These are phyloP conservation scores for Parazoanthus swiftii DNA, from an alignment of 92 coral and sea anemone genomes.

Conservation along the genomic window DNA sequence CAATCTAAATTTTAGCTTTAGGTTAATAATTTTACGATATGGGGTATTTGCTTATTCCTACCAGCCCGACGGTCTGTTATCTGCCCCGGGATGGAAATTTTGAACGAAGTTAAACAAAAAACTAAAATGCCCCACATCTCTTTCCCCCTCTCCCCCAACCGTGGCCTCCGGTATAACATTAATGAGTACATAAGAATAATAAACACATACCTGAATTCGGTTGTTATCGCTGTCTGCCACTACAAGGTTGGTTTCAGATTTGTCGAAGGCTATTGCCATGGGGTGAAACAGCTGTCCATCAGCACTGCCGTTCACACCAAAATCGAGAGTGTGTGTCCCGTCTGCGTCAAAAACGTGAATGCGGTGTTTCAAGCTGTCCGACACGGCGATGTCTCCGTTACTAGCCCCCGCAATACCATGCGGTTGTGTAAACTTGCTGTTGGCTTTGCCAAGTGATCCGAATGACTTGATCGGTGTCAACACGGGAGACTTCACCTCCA, in stretches of 20 bases:
- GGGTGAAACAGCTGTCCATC: constrained; percentile 87
- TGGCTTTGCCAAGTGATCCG: constrained; percentile 76
- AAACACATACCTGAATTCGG: constrained; percentile 65
- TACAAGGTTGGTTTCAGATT: constrained; percentile 56
- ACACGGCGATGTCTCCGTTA: constrained; percentile 76
- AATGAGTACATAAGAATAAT: neutral
- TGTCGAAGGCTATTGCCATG: constrained; percentile 84
- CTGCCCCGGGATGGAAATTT: neutral
- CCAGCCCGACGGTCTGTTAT: too few species aligned
- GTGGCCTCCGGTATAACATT: too few species aligned
- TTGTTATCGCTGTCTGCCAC: constrained; percentile 89
- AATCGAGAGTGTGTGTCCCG: constrained; percentile 77
- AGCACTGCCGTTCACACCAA: constrained; percentile 74
- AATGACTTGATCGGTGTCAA: constrained; percentile 85
- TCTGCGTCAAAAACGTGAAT: constrained; percentile 77
- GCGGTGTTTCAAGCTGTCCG: constrained; percentile 88
- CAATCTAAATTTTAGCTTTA: too few species aligned
- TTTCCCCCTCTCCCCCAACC: too few species aligned
- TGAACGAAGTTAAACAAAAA: too few species aligned
- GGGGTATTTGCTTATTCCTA: too few species aligned
- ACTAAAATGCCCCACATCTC: too few species aligned
- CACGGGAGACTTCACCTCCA: constrained; percentile 77
- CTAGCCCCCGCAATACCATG: constrained; percentile 78
- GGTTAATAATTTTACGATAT: too few species aligned
- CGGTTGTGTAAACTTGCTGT: constrained; percentile 80